A percentile compares a stretch with the other conserved stretches of the same genome.
phyloP scores from a whole-genome alignment of 2,888 invertebrate genomes.

The Brenthis daphne region DNA sequence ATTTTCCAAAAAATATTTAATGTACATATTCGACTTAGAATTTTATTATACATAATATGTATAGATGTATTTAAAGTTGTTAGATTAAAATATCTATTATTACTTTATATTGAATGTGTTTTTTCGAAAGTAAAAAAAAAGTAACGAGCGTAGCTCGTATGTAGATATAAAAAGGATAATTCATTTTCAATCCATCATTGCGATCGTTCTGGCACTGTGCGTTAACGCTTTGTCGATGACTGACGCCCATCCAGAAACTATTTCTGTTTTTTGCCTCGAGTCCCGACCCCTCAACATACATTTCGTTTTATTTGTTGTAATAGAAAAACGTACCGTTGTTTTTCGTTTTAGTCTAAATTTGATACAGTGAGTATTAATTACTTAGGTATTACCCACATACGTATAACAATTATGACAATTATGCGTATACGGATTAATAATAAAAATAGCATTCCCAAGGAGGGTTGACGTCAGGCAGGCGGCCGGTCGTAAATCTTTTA shows the following conservation, averaged over 20 bases:
- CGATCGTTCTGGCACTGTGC: constrained; percentile 46
- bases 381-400: neutral
- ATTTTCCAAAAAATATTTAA: no score
- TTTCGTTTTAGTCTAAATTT: constrained; percentile 11
- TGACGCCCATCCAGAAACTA: constrained; percentile 44
- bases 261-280: constrained; percentile 41
- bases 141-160: constrained; percentile 8
- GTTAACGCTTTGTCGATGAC: constrained; percentile 46
- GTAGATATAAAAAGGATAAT: constrained; percentile 47
- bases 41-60: no score
- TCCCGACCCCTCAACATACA: constrained; percentile 32
- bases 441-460: no score
- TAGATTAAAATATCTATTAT: no score
- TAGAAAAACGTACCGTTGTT: constrained; percentile 30
- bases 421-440: neutral
- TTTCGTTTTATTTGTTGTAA: constrained; percentile 32
- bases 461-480: no score
- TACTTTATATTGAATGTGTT: constrained; percentile 2
- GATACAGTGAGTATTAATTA: neutral
- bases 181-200: constrained; percentile 55
- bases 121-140: constrained; percentile 9
- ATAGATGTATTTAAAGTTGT: no score
- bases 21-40: no score
- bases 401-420: neutral
- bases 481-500: no score